Evolutionary conservation across 2,888 invertebrate species (phyloP).

Genomic region (Notodromas monacha): DNA sequence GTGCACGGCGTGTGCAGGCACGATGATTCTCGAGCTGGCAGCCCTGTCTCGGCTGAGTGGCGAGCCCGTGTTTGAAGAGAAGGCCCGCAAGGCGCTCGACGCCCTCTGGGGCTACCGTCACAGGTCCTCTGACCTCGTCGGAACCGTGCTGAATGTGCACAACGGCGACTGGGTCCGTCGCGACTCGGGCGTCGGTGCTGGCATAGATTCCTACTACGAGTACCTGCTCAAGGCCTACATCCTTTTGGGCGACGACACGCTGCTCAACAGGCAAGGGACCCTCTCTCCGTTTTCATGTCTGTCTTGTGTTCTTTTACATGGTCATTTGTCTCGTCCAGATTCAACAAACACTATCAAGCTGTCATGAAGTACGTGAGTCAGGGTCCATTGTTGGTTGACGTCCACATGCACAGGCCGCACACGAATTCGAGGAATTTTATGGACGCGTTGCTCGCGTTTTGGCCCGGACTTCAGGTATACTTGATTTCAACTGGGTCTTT

Average conservation of each 20-base stretch:
- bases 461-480: slow-evolving; percentile 72
- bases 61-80: slow-evolving; percentile 59
- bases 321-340: too few relatives aligned
- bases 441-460: slow-evolving; percentile 87
- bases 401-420: slow-evolving; percentile 73
- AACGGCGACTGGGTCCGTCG: slow-evolving; percentile 89
- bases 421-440: slow-evolving; percentile 79
- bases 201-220: slow-evolving; percentile 95
- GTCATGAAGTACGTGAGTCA: slow-evolving; percentile 89
- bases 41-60: slow-evolving; percentile 66
- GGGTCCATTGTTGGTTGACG: slow-evolving; percentile 76
- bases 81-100: slow-evolving; percentile 84
- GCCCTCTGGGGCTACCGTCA: slow-evolving; percentile 79
- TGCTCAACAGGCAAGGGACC: slow-evolving; percentile 64
- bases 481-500: slow-evolving; percentile 6
- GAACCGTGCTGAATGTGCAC: slow-evolving; percentile 85
- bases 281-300: too few relatives aligned
- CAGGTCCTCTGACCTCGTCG: slow-evolving; percentile 66
- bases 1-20: slow-evolving; percentile 91
- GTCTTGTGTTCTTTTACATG: too few relatives aligned
- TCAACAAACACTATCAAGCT: slow-evolving; percentile 76
- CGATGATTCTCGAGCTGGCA: slow-evolving; percentile 88
- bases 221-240: slow-evolving; percentile 93
- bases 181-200: slow-evolving; percentile 93
- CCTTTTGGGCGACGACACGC: slow-evolving; percentile 55